Evolutionary conservation across 2,113 vertebrate species (phyloP).

Genomic region (Nesoenas mayeri): DNA sequence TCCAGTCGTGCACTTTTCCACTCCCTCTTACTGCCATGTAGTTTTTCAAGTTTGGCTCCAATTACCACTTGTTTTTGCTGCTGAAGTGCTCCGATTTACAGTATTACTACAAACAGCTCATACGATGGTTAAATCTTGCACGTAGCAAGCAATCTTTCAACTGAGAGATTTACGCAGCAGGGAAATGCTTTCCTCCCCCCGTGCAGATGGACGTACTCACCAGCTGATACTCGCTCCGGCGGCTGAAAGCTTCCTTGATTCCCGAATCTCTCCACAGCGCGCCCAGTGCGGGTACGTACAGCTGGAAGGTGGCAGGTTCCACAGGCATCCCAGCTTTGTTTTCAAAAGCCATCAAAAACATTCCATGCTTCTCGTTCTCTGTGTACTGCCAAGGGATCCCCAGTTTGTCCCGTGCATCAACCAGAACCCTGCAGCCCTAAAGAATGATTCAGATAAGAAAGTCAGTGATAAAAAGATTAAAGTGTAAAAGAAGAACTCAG

Average conservation of each 20-base stretch:
- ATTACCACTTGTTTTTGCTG: background rate
- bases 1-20: conserved; percentile 17
- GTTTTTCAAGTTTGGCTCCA: conserved; percentile 50
- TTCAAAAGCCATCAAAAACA: conserved; percentile 97
- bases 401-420: conserved; percentile 95
- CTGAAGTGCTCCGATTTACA: conserved; percentile 5
- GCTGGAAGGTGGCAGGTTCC: conserved; percentile 92
- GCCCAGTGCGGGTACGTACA: conserved; percentile 87
- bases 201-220: conserved; percentile 73
- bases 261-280: conserved; percentile 89
- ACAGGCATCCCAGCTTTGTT: conserved; percentile 86
- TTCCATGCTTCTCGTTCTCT: conserved; percentile 94
- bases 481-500: background rate
- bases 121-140: background rate
- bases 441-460: background rate
- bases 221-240: conserved; percentile 94
- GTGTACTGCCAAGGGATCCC: conserved; percentile 92
- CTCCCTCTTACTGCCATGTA: conserved; percentile 14
- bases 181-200: background rate
- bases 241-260: conserved; percentile 88
- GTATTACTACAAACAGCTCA: background rate
- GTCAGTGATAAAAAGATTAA: background rate
- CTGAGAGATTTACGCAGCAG: background rate
- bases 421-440: conserved; percentile 92
- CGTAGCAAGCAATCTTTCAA: background rate